These are phyloP conservation scores for Gordius sp. DNA, from an alignment of 2,888 invertebrate genomes.

Conservation along the genomic window DNA sequence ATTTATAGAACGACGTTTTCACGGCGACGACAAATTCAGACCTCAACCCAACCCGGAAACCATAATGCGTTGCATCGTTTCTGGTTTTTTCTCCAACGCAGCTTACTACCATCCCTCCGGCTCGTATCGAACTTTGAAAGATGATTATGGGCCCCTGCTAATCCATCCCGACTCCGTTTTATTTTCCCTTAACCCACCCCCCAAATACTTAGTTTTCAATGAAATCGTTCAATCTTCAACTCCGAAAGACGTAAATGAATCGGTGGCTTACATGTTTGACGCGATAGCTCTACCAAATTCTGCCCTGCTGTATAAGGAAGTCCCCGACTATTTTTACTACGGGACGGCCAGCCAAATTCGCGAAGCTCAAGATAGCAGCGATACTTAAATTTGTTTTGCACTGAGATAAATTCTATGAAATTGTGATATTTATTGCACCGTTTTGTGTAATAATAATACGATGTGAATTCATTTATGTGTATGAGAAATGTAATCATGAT, in stretches of 20 bases:
- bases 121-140: not conserved
- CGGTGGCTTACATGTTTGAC: not conserved
- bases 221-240: not conserved
- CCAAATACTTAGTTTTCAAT: conserved; percentile 9
- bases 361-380: not conserved
- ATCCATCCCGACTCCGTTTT: conserved; percentile 14
- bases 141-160: conserved; percentile 1
- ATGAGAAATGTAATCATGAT: no score
- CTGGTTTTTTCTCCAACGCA: not conserved
- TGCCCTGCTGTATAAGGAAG: not conserved
- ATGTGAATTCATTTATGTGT: no score
- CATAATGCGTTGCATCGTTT: not conserved
- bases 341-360: not conserved
- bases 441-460: no score
- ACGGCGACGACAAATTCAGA: not conserved
- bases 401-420: no score
- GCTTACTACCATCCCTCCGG: not conserved
- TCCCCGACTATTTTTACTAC: conserved; percentile 1
- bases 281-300: not conserved
- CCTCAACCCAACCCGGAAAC: not conserved
- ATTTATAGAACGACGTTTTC: not conserved
- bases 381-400: no score
- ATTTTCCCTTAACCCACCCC: conserved; percentile 10
- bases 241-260: not conserved
- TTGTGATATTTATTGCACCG: no score